Evolutionary conservation across 2,113 vertebrate species (phyloP).

Genomic region (Bubalus kerabau): DNA sequence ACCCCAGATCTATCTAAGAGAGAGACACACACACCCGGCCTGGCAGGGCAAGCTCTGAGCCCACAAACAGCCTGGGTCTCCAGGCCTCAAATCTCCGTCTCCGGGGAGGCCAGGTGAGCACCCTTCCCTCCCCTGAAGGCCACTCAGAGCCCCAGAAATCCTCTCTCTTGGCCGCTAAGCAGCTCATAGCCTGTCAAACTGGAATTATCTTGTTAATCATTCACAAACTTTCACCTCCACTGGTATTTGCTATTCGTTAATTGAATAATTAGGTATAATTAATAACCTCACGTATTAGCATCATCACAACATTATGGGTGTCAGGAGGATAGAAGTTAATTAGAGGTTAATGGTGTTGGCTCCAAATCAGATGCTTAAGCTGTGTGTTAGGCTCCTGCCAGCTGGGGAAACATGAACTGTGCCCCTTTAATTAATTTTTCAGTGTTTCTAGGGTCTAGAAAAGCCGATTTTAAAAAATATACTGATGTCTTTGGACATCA

Average conservation of each 20-base stretch:
- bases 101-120: fast-evolving
- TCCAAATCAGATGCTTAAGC: background rate
- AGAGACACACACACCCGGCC: background rate
- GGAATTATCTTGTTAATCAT: background rate
- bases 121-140: background rate
- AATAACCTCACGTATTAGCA: conserved; percentile 74
- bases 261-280: conserved; percentile 76
- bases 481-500: background rate
- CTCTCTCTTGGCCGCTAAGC: background rate
- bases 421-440: background rate
- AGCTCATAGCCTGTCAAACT: background rate
- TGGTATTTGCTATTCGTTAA: conserved; percentile 70
- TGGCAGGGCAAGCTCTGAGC: background rate
- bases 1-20: background rate
- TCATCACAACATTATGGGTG: conserved; percentile 60
- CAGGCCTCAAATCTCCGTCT: fast-evolving
- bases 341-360: conserved; percentile 36
- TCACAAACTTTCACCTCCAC: conserved; percentile 41
- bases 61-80: background rate
- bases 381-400: background rate
- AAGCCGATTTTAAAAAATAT: background rate
- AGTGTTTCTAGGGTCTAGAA: background rate
- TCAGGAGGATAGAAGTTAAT: conserved; percentile 74
- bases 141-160: background rate
- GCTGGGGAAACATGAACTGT: background rate